Evolutionary conservation across 2,113 vertebrate species (phyloP).

Genomic region (Scortum barcoo): DNA sequence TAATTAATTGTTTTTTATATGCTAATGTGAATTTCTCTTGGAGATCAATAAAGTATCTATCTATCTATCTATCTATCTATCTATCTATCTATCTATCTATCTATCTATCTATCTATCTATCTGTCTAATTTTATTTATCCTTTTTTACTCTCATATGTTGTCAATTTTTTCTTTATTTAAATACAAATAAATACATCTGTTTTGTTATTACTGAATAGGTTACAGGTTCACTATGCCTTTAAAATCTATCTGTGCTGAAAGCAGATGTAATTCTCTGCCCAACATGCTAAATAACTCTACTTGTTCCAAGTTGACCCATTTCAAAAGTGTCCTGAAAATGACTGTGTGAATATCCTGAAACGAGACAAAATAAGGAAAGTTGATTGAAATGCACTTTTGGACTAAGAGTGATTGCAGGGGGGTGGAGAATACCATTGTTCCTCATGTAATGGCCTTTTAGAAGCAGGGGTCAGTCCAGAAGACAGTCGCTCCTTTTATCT

Average conservation of each 20-base stretch:
- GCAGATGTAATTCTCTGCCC: neutral
- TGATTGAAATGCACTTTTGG: neutral
- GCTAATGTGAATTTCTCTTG: too few species aligned
- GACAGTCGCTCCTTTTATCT: constrained; percentile 57
- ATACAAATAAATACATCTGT: neutral
- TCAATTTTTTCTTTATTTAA: neutral
- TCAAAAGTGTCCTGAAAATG: neutral
- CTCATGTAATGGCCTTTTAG: constrained; percentile 30
- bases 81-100: too few species aligned
- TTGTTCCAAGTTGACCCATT: neutral
- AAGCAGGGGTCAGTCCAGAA: constrained; percentile 18
- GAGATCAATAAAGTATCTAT: too few species aligned
- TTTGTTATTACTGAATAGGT: neutral
- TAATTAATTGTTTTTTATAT: too few species aligned
- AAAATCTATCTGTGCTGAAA: neutral
- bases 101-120: too few species aligned
- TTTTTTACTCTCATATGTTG: neutral
- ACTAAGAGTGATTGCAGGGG: neutral
- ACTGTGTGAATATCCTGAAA: constrained; percentile 17
- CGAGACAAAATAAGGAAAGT: neutral
- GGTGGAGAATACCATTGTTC: constrained; percentile 14
- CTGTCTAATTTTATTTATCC: neutral
- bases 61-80: too few species aligned
- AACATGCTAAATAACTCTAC: neutral
- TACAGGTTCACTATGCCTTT: neutral